Evolutionary conservation across 53 echinoderm and acorn worm species (phyloP).

Genomic region (Arbacia lixula): DNA sequence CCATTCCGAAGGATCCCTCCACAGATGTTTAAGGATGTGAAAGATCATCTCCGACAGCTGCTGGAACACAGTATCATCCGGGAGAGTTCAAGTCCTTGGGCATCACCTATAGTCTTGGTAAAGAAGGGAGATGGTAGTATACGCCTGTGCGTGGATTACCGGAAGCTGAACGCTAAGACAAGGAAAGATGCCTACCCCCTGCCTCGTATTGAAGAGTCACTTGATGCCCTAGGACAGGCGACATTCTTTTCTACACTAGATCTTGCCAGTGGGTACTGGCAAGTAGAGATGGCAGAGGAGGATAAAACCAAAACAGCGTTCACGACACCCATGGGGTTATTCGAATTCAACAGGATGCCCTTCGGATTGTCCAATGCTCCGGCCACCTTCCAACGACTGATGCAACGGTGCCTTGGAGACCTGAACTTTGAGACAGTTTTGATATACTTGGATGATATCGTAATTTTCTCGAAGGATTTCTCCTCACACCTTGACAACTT

Average conservation of each 20-base stretch:
- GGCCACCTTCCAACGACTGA: no score
- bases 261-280: slow-evolving; percentile 49
- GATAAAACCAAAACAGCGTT: slow-evolving; percentile 24
- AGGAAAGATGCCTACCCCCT: slow-evolving; percentile 27
- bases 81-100: slow-evolving; percentile 37
- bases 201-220: slow-evolving; percentile 26
- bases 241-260: slow-evolving; percentile 25
- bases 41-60: slow-evolving; percentile 32
- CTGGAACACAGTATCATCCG: slow-evolving; percentile 10
- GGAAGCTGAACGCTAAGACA: slow-evolving; percentile 22
- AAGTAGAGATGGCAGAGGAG: background rate
- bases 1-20: slow-evolving; percentile 36
- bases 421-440: no score
- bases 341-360: slow-evolving; percentile 27
- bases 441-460: no score
- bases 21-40: slow-evolving; percentile 34
- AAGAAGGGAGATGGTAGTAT: slow-evolving; percentile 30
- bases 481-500: no score
- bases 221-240: slow-evolving; percentile 29
- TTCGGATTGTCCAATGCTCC: no score
- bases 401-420: no score
- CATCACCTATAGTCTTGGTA: slow-evolving; percentile 43
- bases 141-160: slow-evolving; percentile 42
- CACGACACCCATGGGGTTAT: slow-evolving; percentile 34
- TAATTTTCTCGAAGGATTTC: no score